phyloP scores from a whole-genome alignment of 2,113 vertebrate genomes.

The Xiphophorus hellerii region DNA sequence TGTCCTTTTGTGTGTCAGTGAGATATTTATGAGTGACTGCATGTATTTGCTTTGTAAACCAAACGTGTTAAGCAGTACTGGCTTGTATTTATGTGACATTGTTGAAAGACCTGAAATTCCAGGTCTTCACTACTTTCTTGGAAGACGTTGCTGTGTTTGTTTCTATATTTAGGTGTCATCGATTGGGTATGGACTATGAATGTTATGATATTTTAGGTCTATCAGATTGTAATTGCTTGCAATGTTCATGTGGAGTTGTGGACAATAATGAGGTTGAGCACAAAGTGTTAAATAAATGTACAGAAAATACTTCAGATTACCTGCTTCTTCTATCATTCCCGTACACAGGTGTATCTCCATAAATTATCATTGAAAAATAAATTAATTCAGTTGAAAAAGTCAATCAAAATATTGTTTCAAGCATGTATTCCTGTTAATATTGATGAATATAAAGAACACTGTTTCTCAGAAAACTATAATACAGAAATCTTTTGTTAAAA shows the following conservation, averaged over 20 bases:
- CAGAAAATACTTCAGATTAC: conserved; percentile 21
- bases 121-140: conserved; percentile 37
- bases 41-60: conserved; percentile 54
- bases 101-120: conserved; percentile 34
- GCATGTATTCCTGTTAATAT: neutral
- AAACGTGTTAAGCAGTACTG: conserved; percentile 26
- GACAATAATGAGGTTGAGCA: conserved; percentile 50
- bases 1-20: conserved; percentile 12
- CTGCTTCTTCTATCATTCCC: conserved; percentile 9
- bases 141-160: conserved; percentile 39
- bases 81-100: conserved; percentile 19
- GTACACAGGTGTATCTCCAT: neutral
- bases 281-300: conserved; percentile 60
- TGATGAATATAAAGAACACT: neutral
- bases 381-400: neutral
- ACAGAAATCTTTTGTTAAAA: too few species aligned
- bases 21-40: conserved; percentile 64
- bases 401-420: neutral
- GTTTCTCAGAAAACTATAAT: neutral
- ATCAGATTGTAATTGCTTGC: conserved; percentile 47
- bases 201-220: conserved; percentile 46
- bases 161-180: conserved; percentile 16
- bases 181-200: conserved; percentile 21
- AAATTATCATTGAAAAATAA: neutral
- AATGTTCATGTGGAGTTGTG: conserved; percentile 65